Base-by-base conservation (phyloP, 2,888 invertebrate genomes). In the Stenodema calcarata region DNA sequence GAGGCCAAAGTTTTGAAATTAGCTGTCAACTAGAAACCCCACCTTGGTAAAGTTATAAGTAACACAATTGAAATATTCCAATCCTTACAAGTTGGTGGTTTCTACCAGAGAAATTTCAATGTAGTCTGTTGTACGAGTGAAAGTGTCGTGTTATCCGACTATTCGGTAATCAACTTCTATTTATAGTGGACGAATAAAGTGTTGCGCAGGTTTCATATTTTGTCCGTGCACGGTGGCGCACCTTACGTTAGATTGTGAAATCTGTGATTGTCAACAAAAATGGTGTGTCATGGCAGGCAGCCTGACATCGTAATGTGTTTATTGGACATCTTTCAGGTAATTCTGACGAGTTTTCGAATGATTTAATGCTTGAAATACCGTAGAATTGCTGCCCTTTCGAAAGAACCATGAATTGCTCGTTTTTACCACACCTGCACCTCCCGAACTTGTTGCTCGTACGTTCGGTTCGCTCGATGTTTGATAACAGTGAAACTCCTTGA, bases 241-340 rank as follows among this genome's bases (percentile, higher is more conserved):
- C 75, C 84, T 75, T 84, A 84, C 84, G 84, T 70, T 62, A 30
- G 73, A 73, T 84, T 84, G 84, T 75, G 84, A 75, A 87, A 88
- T 73, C 75, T 50, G 86, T 41, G 82, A 87, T 88, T 88, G 88
- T 88, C 88, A 88, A 88, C 89, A 89, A 89, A 89, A 89, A 89
- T 89, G 89, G 89, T 89, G 89, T 89, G 89, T 89, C 89, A 89
- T 89, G 89, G 89, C 89, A 88, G 88, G 88, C 88, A 80, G 88
- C 87, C 88, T 88, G 88, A 88, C 89, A 87, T 88, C 89, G 89
- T 89, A 88, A 89, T 89, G 89, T 89, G 88, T 89, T 88, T 88
- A 81, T 87, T 88, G 88, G 88, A 84, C 86, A 83, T 87, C 88
- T 87, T 87, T 86, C 88, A 89, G 89, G 89, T 89, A 87, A 76